A percentile compares a stretch with the other conserved stretches of the same genome.
Evolutionary conservation across 2,888 invertebrate species (phyloP).

Genomic region (Acronicta psi): DNA sequence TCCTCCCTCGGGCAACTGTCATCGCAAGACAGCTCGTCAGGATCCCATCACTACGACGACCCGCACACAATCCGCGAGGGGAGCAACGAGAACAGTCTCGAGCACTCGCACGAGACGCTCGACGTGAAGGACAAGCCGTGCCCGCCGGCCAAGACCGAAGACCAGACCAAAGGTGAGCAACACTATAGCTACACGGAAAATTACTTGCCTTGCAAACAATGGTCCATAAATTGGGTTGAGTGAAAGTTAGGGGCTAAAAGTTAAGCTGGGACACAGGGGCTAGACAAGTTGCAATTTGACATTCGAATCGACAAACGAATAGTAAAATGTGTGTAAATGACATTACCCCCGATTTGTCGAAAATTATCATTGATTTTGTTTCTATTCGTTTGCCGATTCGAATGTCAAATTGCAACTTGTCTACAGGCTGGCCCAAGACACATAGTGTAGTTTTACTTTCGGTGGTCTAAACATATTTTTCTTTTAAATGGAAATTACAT

Average conservation of each 20-base stretch:
- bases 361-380: no score
- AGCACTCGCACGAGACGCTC: slow-evolving; percentile 85
- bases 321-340: no score
- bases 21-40: slow-evolving; percentile 86
- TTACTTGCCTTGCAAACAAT: slow-evolving; percentile 64
- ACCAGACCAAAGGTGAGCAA: slow-evolving; percentile 84
- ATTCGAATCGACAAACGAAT: no score
- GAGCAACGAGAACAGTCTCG: slow-evolving; percentile 87
- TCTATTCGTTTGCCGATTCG: no score
- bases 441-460: no score
- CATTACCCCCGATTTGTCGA: no score
- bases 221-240: slow-evolving; percentile 54
- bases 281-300: no score
- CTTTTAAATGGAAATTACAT: no score
- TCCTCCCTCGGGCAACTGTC: slow-evolving; percentile 87
- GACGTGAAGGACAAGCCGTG: slow-evolving; percentile 78
- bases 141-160: slow-evolving; percentile 75
- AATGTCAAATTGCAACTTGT: no score
- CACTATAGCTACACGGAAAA: slow-evolving; percentile 37
- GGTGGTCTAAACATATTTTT: no score
- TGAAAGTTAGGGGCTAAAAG: slow-evolving; percentile 56
- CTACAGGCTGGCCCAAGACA: no score
- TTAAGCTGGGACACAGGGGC: slow-evolving; percentile 13
- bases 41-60: slow-evolving; percentile 86
- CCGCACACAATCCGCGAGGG: slow-evolving; percentile 87